Conservation (phyloP, 2,888 invertebrate genomes). For the Mylabris sibirica region DNA sequence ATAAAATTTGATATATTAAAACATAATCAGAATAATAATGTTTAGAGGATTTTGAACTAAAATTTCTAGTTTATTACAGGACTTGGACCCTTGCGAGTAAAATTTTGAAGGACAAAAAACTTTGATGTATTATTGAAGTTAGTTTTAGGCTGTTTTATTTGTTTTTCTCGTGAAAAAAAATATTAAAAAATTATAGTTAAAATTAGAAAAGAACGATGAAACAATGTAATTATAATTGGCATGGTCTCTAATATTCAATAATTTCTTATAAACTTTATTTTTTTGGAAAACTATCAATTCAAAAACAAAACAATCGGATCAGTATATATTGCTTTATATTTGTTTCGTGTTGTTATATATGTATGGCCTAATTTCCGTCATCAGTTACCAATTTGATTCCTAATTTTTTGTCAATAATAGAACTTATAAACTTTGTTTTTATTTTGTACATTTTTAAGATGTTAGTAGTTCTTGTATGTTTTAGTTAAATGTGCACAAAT, state of each 20-base stretch:
- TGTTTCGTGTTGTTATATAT: background rate
- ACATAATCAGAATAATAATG: background rate
- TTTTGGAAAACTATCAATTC: too few species aligned
- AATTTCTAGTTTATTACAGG: constrained; percentile 33
- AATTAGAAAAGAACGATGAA: background rate
- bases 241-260: too few species aligned
- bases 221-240: too few species aligned
- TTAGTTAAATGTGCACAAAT: constrained; percentile 27
- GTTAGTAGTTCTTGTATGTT: constrained; percentile 20
- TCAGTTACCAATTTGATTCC: constrained; percentile 29
- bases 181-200: background rate
- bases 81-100: constrained; percentile 29
- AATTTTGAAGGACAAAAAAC: constrained; percentile 23
- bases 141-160: constrained; percentile 28
- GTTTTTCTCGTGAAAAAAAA: background rate
- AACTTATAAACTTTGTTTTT: constrained; percentile 20
- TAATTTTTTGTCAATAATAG: background rate
- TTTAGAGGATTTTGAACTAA: constrained; percentile 14
- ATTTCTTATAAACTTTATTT: too few species aligned
- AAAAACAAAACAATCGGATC: background rate
- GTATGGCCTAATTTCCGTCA: constrained; percentile 26
- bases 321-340: background rate
- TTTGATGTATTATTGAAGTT: constrained; percentile 28
- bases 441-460: constrained; percentile 24
- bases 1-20: background rate